These are phyloP conservation scores for Acrobasis repandana DNA, from an alignment of 2,888 invertebrate genomes.

Conservation along the genomic window DNA sequence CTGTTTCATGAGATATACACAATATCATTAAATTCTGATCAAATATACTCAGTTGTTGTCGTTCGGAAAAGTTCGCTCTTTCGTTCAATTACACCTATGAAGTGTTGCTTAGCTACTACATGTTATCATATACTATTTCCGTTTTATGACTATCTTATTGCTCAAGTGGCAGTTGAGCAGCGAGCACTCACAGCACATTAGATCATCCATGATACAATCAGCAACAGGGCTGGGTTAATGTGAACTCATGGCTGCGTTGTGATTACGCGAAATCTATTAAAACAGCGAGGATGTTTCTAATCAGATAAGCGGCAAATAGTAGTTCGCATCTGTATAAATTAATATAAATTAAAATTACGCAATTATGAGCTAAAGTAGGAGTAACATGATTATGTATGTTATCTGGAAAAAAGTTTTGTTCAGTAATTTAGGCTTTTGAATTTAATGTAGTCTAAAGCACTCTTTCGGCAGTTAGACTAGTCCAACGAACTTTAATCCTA, in stretches of 20 bases:
- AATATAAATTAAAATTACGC: not conserved
- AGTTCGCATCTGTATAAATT: not conserved
- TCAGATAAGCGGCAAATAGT: not conserved
- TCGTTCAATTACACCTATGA: too few relatives aligned
- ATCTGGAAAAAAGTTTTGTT: too few relatives aligned
- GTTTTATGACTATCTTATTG: constrained; percentile 8
- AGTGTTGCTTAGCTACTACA: not conserved
- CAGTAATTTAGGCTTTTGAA: too few relatives aligned
- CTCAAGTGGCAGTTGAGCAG: constrained; percentile 14
- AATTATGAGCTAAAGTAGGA: too few relatives aligned
- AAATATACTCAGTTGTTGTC: too few relatives aligned
- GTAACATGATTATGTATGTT: too few relatives aligned
- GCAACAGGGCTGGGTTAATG: constrained; percentile 10
- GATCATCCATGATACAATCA: constrained; percentile 22
- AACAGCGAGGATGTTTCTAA: not conserved
- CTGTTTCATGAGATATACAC: too few relatives aligned
- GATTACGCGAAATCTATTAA: constrained; percentile 14
- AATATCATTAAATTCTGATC: too few relatives aligned
- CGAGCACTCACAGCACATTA: constrained; percentile 6
- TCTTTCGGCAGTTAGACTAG: too few relatives aligned
- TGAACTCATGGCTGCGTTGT: constrained; percentile 16
- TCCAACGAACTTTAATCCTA: too few relatives aligned
- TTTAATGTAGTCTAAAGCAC: too few relatives aligned
- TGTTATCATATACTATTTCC: not conserved
- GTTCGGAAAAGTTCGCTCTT: too few relatives aligned